These are phyloP conservation scores for Temnothorax ravouxi DNA, from an alignment of 2,888 invertebrate genomes.

Conservation along the genomic window DNA sequence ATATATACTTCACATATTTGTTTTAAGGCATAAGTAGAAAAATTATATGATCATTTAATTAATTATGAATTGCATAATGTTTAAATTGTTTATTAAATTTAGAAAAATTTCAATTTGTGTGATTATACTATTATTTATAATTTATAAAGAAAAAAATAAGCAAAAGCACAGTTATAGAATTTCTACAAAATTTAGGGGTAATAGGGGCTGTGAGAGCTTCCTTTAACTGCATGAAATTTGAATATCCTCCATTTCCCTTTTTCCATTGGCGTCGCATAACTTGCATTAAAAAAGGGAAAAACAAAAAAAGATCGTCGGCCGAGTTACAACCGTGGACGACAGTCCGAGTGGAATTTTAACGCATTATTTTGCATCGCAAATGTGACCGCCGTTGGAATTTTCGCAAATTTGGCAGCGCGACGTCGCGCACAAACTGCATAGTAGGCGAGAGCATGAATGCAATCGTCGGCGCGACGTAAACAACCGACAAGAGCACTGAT, in stretches of 20 bases:
- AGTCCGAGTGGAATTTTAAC: constrained; percentile 54
- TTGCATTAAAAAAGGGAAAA: constrained; percentile 24
- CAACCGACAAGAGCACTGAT: constrained; percentile 77
- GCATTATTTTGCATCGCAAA: constrained; percentile 57
- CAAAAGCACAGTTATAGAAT: not conserved
- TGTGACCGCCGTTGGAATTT: constrained; percentile 46
- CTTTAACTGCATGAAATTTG: constrained; percentile 34
- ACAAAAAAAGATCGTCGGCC: constrained; percentile 44
- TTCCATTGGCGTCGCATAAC: constrained; percentile 27
- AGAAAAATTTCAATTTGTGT: not conserved
- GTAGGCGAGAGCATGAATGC: constrained; percentile 39
- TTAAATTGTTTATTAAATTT: constrained; percentile 5
- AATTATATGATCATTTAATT: not conserved
- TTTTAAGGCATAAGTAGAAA: not conserved
- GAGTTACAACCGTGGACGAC: constrained; percentile 49
- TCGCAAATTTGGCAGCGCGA: constrained; percentile 41
- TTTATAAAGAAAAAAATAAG: not conserved
- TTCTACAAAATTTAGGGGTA: constrained; percentile 1
- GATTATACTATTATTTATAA: constrained; percentile 1
- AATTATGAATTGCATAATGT: not conserved
- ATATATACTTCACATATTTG: constrained; percentile 12
- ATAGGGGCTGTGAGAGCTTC: not conserved
- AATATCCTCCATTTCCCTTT: constrained; percentile 39
- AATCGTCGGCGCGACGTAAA: constrained; percentile 64
- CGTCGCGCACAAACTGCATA: constrained; percentile 20